Base-by-base conservation (phyloP, 1,140 invertebrate species). In the Leptinotarsa texana region DNA sequence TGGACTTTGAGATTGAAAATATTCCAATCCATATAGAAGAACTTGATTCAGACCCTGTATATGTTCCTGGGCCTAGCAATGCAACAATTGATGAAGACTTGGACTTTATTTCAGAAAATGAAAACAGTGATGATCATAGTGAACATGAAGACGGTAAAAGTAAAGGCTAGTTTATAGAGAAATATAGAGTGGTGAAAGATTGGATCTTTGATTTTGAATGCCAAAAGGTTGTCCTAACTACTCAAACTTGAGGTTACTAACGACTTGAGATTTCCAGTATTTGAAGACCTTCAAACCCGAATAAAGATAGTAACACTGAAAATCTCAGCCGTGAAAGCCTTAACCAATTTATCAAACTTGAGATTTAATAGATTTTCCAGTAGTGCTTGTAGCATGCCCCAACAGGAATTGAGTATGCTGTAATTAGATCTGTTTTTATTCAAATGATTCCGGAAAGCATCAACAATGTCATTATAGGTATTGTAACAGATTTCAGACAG, bases 71-170 rank as follows among this genome's bases (percentile, higher is more conserved):
- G 21, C 63, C 63, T 8, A 65, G 63, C 24, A 21, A 65, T n/a
- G 24, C 27, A 47, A 49, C n/a, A n/a, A 47, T 49, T 18, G 33
- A 69, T 42, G 13, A 47, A 21, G 67, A 47, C 17, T 6, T 17
- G 11, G 24, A 48, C 6, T 13, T 17, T n/a, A 5, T 47, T 47
- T 18, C 67, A 69, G 42, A 48, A 69, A 33, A 42, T n/a, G 27
- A 42, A 33, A 27, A 17, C 8, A 21, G 18, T 15, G 67, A 47
- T 11, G 67, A 69, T 13, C 33, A 42, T 42, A 49, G 18, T 42
- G 67, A 42, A 15, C 27, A 69, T n/a, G 67, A 69, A n/a, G 67
- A 69, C 11, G 4, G 67, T 49, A 49, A 69, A 33, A 65, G 17
- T 57, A 17, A 5, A 3, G n/a, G 51, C 5, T 5, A 8, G n/a